These are phyloP conservation scores for Exephanes ischioxanthus DNA, from an alignment of 2,888 invertebrate species.

Conservation along the genomic window DNA sequence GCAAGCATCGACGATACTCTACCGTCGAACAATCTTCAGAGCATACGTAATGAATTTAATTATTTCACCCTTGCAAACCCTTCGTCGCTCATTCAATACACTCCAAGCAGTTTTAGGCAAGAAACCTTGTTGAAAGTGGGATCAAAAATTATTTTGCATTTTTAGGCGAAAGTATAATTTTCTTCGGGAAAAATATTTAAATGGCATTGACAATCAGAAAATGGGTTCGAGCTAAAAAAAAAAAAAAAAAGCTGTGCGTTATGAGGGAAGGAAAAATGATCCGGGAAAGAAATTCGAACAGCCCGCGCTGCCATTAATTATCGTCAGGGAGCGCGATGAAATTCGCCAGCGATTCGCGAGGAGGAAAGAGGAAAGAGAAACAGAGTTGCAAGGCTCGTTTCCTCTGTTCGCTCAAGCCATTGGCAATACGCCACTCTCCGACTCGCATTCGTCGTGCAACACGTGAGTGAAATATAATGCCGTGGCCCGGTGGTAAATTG, in stretches of 20 bases:
- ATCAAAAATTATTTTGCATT: no score
- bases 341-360: conserved; percentile 24
- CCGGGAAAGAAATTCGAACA: background rate
- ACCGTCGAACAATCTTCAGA: background rate
- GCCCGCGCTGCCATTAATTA: conserved; percentile 1
- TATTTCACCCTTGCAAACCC: background rate
- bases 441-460: conserved; percentile 68
- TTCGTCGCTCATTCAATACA: background rate
- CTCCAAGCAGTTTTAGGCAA: background rate
- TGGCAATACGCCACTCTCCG: conserved; percentile 75
- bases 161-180: no score
- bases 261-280: background rate
- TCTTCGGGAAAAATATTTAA: background rate
- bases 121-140: background rate
- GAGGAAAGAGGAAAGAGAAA: conserved; percentile 3
- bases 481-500: conserved; percentile 26
- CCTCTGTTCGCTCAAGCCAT: conserved; percentile 37
- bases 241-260: background rate
- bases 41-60: background rate
- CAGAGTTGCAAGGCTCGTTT: conserved; percentile 62
- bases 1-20: conserved; percentile 2
- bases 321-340: conserved; percentile 14
- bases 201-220: background rate
- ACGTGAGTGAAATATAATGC: conserved; percentile 70
- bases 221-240: background rate